Evolutionary conservation across 1,140 invertebrate genomes (phyloP), one percentile per base, ranked within the genome.

Genomic region (Coptotermes formosanus): DNA sequence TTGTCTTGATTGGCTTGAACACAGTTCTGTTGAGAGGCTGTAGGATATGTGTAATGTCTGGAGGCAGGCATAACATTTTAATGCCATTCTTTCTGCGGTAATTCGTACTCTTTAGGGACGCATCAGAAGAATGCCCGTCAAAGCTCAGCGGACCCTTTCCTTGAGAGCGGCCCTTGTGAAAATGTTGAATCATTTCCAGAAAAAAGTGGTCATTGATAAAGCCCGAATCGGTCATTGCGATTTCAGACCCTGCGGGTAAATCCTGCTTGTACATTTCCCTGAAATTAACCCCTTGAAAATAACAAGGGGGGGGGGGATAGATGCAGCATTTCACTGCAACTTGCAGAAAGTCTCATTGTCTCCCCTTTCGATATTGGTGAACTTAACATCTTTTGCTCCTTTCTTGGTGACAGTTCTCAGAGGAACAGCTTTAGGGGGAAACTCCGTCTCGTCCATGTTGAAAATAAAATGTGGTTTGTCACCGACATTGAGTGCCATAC

Each of bases 151-250:
- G 44, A 48, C 25, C 3, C 52, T 84, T 84, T 3, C n/a, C 44
- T 38, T n/a, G 83, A 32, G 83, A 45, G 3, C 32, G 44, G 83
- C 43, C 8, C 38, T 84, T 84, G 3, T 84, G n/a, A n/a, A 84
- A 84, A 38, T 84, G 83, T 52, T 84, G 23, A 25, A 44, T 25
- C 44, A n/a, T 2, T 23, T 84, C 43, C 1, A 44, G 43, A 84
- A 84, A 84, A 44, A 52, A 4, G 11, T 84, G 14, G 12, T 84
- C 83, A 43, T 84, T 84, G 14, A 84, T 9, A 44, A 9, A 84
- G n/a, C 83, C 83, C 12, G 32, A 84, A n/a, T 84, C 83, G 19
- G 83, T 38, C 83, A 84, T 84, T 8, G 25, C 3, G 23, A 84
- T 23, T 44, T 84, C 32, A 9, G 83, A 44, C 4, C 14, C 83